Base-by-base conservation (phyloP, 2,797 vertebrate genomes). In the Hypotaenidia okinawae region DNA sequence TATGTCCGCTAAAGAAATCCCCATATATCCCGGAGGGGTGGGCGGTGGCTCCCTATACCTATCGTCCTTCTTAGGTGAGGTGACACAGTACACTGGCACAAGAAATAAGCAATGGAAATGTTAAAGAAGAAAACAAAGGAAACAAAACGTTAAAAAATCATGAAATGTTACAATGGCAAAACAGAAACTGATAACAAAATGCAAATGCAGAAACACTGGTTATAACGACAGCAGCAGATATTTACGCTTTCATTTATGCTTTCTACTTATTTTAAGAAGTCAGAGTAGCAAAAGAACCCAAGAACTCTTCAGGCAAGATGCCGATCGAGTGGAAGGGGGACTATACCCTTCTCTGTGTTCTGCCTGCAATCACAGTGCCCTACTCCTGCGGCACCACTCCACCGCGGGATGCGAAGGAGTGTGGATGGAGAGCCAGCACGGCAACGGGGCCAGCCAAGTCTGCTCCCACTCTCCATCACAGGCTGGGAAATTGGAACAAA, bases 51-150 rank as follows among this genome's bases (percentile, higher is more conserved):
- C 99, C 97, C 98, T 98, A 98, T 98, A 99, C 98, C 99, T 99
- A 98, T 98, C 98, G 89, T 99, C 99, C 98, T 99, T 99, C 98
- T 98, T 97, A 97, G 99, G 98, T 97, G 99, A 99, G 89, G 99
- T 99, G 98, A 99, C 98, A 99, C 99, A 99, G 98, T 99, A 99
- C 98, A 99, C 99, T 99, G 98, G 98, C 96, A 98, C 94, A n/a
- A 97, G 98, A 97, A 98, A 98, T 90, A 97, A 98, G 96, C 95
- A 94, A 97, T 98, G 96, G 92, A 97, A 96, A 98, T 96, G 98
- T 98, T 97, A 97, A 97, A 97, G 94, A 96, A 97, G 96, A 97
- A 97, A 91, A 97, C 90, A 97, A 97, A 97, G 85, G 83, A 95
- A 97, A 95, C 91, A 98, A 96, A 97, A 96, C 91, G 94, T 81